Base-by-base conservation (phyloP, 2,888 invertebrate species). In the Brachyptera risi region DNA sequence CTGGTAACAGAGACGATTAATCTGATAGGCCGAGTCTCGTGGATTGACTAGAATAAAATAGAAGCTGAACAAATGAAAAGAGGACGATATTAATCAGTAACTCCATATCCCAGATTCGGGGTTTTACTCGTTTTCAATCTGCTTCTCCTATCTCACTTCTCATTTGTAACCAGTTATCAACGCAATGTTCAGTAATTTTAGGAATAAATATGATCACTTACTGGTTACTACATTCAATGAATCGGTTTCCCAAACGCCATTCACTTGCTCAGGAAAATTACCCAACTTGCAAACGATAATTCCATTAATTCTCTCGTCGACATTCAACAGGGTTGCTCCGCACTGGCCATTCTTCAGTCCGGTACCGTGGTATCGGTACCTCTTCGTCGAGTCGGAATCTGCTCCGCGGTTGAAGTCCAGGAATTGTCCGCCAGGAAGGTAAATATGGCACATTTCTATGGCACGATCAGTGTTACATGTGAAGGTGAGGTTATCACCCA, bases 371-470 rank as follows among this genome's bases (percentile, higher is more conserved):
- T 50, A 24, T 2, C 35, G 23, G 19, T 50, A 47, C 26, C 38
- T 17, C 1, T 23, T 31, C 11, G 27, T 35, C 31, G 31, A 27
- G 4, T 27, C 49, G 24, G 49, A 35, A 2, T 2, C 23, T 19
- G 24, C 31, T 2, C 49, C 50, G 17, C 31, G 27, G 58, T 58
- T 38, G 35, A 47, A 37, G 47, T 58, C 38, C 58, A 47, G 27
- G 7, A 26, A 15, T 5, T 27, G 21, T 3, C 26, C 11, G 13
- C 58, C 58, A 3, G 58, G 37, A 27, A 58, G 35, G 49, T 19
- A 50, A 26, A 24, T 27, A 23, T 50, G 50, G 31, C 50, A 58
- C 13, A 50, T 35, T 31, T 50, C 38, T 31, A 58, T 35, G 27
- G 11, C 26, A 5, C 49, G 58, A 19, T 50, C 49, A 13, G 58